These are phyloP conservation scores for Enteromius anoplus DNA, from an alignment of 2,797 vertebrate genomes.

Conservation along the genomic window DNA sequence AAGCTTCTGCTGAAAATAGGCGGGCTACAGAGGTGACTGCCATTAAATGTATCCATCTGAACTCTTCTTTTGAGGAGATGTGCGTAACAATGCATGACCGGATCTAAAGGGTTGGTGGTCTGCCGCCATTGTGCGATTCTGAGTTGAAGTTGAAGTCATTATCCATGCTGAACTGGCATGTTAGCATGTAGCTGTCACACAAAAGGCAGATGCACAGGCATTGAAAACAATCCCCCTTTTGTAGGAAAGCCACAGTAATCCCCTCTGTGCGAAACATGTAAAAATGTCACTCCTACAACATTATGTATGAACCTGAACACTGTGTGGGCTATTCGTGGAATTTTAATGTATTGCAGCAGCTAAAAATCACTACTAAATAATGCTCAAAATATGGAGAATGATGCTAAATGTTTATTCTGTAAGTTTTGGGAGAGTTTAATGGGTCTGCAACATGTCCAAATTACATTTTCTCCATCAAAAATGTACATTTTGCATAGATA, in stretches of 20 bases:
- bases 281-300: constrained; percentile 75
- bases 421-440: neutral
- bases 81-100: neutral
- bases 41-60: neutral
- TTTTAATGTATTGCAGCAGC: constrained; percentile 60
- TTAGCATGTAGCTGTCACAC: constrained; percentile 52
- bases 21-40: neutral
- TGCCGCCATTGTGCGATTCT: neutral
- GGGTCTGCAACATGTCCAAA: neutral
- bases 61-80: constrained; percentile 11
- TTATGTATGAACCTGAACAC: constrained; percentile 68
- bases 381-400: neutral
- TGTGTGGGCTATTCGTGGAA: constrained; percentile 67
- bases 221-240: constrained; percentile 77
- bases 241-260: constrained; percentile 76
- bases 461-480: neutral
- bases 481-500: neutral
- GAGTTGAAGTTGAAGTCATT: constrained; percentile 32
- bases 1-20: neutral
- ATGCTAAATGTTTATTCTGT: neutral
- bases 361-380: neutral
- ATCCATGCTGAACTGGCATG: constrained; percentile 29
- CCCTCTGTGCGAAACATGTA: constrained; percentile 77
- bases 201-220: constrained; percentile 60
- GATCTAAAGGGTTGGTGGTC: constrained; percentile 15